A percentile compares a stretch with the other conserved stretches of the same genome.
Evolutionary conservation across 1,140 invertebrate species (phyloP).

Genomic region (Drosophila bocqueti): DNA sequence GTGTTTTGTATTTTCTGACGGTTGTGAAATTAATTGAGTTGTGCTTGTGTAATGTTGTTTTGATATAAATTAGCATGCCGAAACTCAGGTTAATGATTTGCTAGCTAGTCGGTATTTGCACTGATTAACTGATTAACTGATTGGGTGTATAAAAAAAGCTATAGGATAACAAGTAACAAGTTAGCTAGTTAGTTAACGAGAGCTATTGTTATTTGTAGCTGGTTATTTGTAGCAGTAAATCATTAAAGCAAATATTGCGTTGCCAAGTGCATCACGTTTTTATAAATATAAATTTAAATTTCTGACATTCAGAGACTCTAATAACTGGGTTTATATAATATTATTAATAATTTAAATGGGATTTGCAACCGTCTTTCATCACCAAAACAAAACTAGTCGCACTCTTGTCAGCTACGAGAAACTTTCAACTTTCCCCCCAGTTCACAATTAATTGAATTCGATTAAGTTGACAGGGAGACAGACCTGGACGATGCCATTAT

Average conservation of each 20-base stretch:
- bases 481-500: not conserved
- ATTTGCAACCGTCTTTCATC: too few relatives aligned
- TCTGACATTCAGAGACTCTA: not conserved
- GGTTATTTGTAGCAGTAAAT: not conserved
- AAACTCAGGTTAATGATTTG: not conserved
- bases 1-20: too few relatives aligned
- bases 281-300: not conserved
- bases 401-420: not conserved
- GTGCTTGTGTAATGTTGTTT: too few relatives aligned
- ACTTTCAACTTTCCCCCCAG: not conserved
- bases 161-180: not conserved
- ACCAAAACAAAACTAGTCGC: not conserved
- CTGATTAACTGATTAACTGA: not conserved
- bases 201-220: not conserved
- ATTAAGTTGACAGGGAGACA: slow-evolving; percentile 2
- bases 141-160: not conserved
- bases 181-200: not conserved
- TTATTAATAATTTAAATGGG: not conserved
- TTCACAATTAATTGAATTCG: slow-evolving; percentile 17
- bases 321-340: not conserved
- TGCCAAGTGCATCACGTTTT: not conserved
- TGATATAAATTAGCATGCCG: not conserved
- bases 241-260: not conserved
- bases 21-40: too few relatives aligned
- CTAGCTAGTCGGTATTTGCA: not conserved